Evolutionary conservation across 2,113 vertebrate genomes (phyloP).

Genomic region (Mastomys natalensis): DNA sequence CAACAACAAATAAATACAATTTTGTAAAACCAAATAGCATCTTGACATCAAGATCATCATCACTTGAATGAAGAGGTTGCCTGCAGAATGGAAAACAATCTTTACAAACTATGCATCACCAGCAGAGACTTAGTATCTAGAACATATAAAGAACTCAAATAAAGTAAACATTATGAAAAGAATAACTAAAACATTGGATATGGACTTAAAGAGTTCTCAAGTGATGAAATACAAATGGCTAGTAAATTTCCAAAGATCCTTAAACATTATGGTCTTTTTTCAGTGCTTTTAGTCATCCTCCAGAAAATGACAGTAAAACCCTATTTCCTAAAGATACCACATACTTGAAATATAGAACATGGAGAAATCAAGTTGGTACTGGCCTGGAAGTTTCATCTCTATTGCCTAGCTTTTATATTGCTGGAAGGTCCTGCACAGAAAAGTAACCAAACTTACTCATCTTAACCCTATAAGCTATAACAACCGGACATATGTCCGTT

Average conservation of each 20-base stretch:
- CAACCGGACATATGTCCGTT: no score
- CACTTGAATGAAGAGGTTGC: neutral
- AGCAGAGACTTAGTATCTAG: neutral
- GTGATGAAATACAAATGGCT: neutral
- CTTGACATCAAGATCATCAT: neutral
- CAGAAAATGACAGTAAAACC: neutral
- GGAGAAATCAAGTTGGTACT: neutral
- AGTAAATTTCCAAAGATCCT: neutral
- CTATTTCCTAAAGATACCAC: neutral
- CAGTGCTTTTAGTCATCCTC: neutral
- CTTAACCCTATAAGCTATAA: neutral
- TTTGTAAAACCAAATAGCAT: neutral
- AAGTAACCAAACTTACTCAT: neutral
- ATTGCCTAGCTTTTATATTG: neutral
- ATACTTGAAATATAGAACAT: neutral
- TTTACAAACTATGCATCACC: neutral
- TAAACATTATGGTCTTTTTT: neutral
- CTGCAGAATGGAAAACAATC: neutral
- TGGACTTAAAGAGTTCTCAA: neutral
- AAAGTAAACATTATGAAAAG: neutral
- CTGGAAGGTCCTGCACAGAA: neutral
- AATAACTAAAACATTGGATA: neutral
- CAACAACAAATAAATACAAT: neutral
- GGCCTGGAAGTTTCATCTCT: neutral
- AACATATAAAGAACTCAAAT: neutral